Percentiles rank a stretch among this genome's conserved stretches.
These are phyloP conservation scores for Willisornis vidua DNA, from an alignment of 2,113 vertebrate genomes.

Conservation along the genomic window DNA sequence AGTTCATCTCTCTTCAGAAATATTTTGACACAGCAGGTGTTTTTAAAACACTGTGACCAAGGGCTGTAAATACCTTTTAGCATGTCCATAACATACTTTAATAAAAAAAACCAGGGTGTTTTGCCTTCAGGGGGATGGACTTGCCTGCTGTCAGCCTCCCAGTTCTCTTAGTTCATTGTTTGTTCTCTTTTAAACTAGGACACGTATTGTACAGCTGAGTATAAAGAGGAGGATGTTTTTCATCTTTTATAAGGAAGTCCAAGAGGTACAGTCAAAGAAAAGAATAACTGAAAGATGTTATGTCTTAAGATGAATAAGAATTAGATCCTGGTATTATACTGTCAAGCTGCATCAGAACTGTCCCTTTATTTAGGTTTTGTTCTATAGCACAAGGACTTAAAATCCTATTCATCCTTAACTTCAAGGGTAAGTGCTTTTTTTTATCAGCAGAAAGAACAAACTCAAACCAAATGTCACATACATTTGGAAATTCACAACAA, in stretches of 20 bases:
- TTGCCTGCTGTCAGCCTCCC: slow-evolving; percentile 40
- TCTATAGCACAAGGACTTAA: slow-evolving; percentile 28
- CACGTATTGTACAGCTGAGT: slow-evolving; percentile 24
- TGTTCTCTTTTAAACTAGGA: slow-evolving; percentile 62
- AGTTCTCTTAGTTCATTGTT: slow-evolving; percentile 37
- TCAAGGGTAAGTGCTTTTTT: slow-evolving; percentile 54
- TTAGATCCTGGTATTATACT: slow-evolving; percentile 20
- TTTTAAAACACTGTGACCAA: slow-evolving; percentile 58
- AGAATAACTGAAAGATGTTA: slow-evolving; percentile 41
- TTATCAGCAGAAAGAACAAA: slow-evolving; percentile 47
- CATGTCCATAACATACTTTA: slow-evolving; percentile 55
- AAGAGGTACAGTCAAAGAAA: slow-evolving; percentile 52
- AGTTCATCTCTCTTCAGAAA: slow-evolving; percentile 25
- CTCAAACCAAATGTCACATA: background rate
- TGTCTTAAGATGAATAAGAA: slow-evolving; percentile 57
- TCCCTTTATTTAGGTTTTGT: slow-evolving; percentile 49
- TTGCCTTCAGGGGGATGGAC: slow-evolving; percentile 60
- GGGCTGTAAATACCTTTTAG: slow-evolving; percentile 54
- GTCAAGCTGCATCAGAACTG: slow-evolving; percentile 16
- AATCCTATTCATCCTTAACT: slow-evolving; percentile 48
- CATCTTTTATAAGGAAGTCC: slow-evolving; percentile 56
- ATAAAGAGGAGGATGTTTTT: slow-evolving; percentile 43
- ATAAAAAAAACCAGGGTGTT: slow-evolving; percentile 39
- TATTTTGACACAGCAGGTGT: slow-evolving; percentile 34
- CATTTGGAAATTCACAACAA: slow-evolving; percentile 41